Base-by-base conservation (phyloP, 2,113 vertebrate genomes). In the Eolophus roseicapilla region DNA sequence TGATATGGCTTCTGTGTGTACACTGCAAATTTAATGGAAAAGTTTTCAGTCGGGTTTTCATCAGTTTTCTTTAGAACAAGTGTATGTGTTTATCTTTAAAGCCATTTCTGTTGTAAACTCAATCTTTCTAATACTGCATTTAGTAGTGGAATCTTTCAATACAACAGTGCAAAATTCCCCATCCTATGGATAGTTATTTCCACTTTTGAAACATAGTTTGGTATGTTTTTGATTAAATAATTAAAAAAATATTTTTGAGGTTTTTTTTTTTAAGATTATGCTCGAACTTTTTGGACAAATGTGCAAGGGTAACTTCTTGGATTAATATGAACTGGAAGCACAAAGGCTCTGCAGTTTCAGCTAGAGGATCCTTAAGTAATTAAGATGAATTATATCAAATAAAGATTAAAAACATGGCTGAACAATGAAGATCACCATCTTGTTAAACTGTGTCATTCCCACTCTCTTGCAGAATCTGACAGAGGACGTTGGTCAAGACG, bases 401-500 rank as follows among this genome's bases (percentile, higher is more conserved):
- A 86, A 46, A 68, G 87, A 68, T 86, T 96, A 74, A 95, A 92
- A 93, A 27, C 6, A 11, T 53, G 70, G 28, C 5, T 77, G 50
- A 87, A 84, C 57, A 84, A 19, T 77, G 60, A 89, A 88, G 39
- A 39, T 89, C 59, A 46, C 28, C 17, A 2, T 93, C 13, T 76
- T 50, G 65, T 71, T 96, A 97, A 94, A 97, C 92, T 80, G 29
- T 96, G 69, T 93, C 71, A 25, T 95, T 92, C 64, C 88, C 95
- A 19, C 74, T 98, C 52, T 97, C 77, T 97, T 98, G 33, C 96
- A 99, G 99, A 99, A 99, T 97, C 98, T 99, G 98, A 99, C 99
- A 53, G 99, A 99, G 98, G 99, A 99, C 98, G 97, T 98, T 98
- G 98, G 98, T 96, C 99, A 99, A 98, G 99, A 99, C 97, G 98